Evolutionary conservation across 2,113 vertebrate genomes (phyloP).

Genomic region (Chaetorhynchus papuensis): DNA sequence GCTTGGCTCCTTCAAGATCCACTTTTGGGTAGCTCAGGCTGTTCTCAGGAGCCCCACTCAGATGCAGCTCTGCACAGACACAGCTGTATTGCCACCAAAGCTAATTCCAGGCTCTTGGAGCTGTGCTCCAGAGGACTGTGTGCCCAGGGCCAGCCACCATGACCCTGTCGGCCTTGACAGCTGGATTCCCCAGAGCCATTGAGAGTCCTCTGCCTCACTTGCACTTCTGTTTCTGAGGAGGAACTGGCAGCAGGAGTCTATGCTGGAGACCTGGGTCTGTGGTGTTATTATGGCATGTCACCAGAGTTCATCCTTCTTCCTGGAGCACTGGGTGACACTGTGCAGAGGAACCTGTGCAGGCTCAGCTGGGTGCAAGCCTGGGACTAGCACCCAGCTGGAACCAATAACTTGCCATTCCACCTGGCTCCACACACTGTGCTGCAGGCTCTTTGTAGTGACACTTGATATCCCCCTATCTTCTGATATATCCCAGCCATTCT

Average conservation of each 20-base stretch:
- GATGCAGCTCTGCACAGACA: not conserved
- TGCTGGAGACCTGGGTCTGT: not conserved
- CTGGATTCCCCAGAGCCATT: not conserved
- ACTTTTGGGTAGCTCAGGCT: not conserved
- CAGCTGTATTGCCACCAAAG: not conserved
- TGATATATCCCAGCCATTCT: not conserved
- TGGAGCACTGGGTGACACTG: not conserved
- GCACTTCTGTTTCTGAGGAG: not conserved
- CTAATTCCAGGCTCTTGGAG: not conserved
- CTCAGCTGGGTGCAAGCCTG: not conserved
- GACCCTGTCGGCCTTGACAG: not conserved
- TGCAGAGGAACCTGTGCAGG: not conserved
- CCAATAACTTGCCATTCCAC: not conserved
- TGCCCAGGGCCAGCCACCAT: not conserved
- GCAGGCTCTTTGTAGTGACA: not conserved
- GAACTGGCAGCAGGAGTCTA: not conserved
- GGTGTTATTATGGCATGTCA: not conserved
- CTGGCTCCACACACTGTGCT: not conserved
- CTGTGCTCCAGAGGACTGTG: not conserved
- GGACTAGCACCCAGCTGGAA: not conserved
- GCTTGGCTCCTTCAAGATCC: not conserved
- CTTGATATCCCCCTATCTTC: not conserved
- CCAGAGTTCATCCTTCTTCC: not conserved
- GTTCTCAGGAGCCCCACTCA: not conserved
- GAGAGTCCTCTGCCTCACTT: not conserved